Percentiles rank a stretch among this genome's conserved stretches.
These are phyloP conservation scores for Actenoides hombroni DNA, from an alignment of 2,113 vertebrate genomes.

Conservation along the genomic window DNA sequence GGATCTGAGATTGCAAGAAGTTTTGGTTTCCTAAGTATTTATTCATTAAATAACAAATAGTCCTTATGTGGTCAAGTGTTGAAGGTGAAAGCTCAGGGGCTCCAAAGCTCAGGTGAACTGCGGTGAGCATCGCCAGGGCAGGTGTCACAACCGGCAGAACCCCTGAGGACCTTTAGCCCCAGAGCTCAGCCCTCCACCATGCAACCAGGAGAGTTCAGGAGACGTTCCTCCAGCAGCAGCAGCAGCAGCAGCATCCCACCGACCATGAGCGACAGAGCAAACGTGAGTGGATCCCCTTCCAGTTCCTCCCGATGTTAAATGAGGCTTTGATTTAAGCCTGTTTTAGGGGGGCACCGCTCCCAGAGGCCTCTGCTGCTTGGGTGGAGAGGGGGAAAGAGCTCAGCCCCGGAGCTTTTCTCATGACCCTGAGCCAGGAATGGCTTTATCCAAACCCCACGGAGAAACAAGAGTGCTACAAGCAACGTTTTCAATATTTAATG, in stretches of 20 bases:
- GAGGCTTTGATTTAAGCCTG: not conserved
- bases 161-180: not conserved
- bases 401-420: not conserved
- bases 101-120: not conserved
- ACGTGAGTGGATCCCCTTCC: rapidly evolving
- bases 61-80: not conserved
- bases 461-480: constrained; percentile 12
- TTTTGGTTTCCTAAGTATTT: not conserved
- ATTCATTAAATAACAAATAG: not conserved
- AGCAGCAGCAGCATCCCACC: not conserved
- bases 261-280: too few species aligned
- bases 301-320: not conserved
- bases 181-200: not conserved
- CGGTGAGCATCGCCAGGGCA: not conserved
- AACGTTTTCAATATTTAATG: constrained; percentile 11
- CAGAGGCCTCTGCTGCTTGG: not conserved
- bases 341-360: not conserved
- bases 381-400: not conserved
- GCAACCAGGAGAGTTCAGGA: rapidly evolving
- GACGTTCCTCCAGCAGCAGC: not conserved
- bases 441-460: not conserved
- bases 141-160: rapidly evolving
- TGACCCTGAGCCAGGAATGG: not conserved
- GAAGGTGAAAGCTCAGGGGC: not conserved
- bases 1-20: not conserved